Base-by-base conservation (phyloP, 2,797 vertebrate genomes). In the Chelidonichthys spinosus region DNA sequence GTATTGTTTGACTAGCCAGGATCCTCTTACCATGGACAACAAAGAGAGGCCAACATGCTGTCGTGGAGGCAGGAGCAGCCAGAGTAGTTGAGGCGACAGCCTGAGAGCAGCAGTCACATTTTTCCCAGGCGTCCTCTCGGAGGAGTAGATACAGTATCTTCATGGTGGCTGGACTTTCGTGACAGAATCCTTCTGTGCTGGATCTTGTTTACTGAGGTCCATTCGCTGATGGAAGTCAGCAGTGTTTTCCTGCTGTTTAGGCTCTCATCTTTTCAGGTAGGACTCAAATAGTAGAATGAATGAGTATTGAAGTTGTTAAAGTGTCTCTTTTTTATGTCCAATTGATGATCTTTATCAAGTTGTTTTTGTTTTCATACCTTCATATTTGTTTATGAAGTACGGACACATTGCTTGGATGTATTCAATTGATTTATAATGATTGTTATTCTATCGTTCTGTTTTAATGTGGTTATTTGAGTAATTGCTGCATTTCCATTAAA, bases 1-100 rank as follows among this genome's bases (percentile, higher is more conserved):
- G 90, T 94, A 92, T 92, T 92, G 93, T 94, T 94, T 93, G 83
- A 83, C 75, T 50, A 54, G 79, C 74, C 76, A 69, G 84, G 91
- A 93, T 95, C 92, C 79, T 85, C 87, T 94, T 94, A 93, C 90
- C 71, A 49, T 15, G 37, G 63, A 75, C 82, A 84, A 93, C 82
- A 92, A 90, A 87, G 83, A 89, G 63, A 81, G 72, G 80, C 87
- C 25, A 25, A 25, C 25, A 25, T 25, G 25, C 25, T 25, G 25
- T 25, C 25, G 25, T 25, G 25, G 25, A 0, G 59, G 72, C 43
- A 54, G 55, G 55, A 71, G 52, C 78, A 83, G 55, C 44, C 84
- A 71, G 81, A 72, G 69, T 56, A 63, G 55, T 62, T 63, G 70
- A 62, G 76, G 78, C 39, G 46, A 72, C 73, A 79, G 82, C 74